These are phyloP conservation scores for Solea senegalensis DNA, from an alignment of 2,113 vertebrate genomes.

Conservation along the genomic window DNA sequence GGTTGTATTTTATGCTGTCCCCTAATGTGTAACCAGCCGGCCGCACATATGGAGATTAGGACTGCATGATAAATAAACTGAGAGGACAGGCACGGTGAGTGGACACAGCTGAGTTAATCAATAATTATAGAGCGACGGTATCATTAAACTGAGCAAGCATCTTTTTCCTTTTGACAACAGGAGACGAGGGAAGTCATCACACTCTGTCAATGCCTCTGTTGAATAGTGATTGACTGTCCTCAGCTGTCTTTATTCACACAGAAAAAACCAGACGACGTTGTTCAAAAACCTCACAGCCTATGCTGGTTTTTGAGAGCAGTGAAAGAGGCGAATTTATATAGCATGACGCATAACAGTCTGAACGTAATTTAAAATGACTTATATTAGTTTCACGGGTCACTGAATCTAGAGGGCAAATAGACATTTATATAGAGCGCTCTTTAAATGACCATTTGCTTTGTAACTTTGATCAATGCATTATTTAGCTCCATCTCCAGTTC, in stretches of 20 bases:
- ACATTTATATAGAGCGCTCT: constrained; percentile 46
- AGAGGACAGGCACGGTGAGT: constrained; percentile 56
- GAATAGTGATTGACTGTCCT: constrained; percentile 34
- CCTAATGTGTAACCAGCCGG: constrained; percentile 58
- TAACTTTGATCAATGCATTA: constrained; percentile 29
- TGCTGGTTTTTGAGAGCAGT: constrained; percentile 11
- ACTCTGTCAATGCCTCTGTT: constrained; percentile 25
- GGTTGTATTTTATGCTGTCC: constrained; percentile 28
- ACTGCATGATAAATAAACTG: constrained; percentile 47
- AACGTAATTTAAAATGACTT: constrained; percentile 48
- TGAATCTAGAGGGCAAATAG: constrained; percentile 53
- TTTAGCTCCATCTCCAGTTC: constrained; percentile 11
- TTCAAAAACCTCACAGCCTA: constrained; percentile 20
- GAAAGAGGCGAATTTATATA: constrained; percentile 50
- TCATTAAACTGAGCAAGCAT: constrained; percentile 52
- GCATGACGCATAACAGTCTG: constrained; percentile 48
- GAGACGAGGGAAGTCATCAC: constrained; percentile 42
- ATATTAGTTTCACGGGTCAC: constrained; percentile 53
- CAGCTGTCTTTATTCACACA: constrained; percentile 16
- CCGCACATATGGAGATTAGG: constrained; percentile 52
- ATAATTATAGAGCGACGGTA: constrained; percentile 60
- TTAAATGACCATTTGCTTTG: constrained; percentile 40
- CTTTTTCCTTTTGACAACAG: constrained; percentile 41
- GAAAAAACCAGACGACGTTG: constrained; percentile 18
- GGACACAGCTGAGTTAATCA: constrained; percentile 51